Conservation (phyloP, 2,888 invertebrate genomes). For the Mimumesa dahlbomi region DNA sequence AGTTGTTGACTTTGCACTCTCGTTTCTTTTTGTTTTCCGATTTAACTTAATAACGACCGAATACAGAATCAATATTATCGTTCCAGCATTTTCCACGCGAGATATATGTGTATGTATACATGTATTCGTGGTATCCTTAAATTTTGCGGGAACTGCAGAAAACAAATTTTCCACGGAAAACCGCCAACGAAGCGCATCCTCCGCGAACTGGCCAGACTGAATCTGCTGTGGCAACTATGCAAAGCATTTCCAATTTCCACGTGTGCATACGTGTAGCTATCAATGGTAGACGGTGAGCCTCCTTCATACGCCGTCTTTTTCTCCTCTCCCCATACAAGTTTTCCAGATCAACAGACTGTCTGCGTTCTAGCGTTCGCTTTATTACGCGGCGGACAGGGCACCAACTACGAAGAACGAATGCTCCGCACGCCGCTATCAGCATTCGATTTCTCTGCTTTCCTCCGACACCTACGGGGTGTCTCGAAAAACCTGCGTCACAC, state of each 20-base stretch:
- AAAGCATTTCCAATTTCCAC: constrained; percentile 70
- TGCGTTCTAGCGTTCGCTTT: constrained; percentile 40
- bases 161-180: constrained; percentile 10
- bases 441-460: not conserved
- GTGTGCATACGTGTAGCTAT: constrained; percentile 38
- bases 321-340: constrained; percentile 32
- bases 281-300: constrained; percentile 28
- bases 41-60: too few species aligned
- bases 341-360: constrained; percentile 38
- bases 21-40: too few species aligned
- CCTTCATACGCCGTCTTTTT: constrained; percentile 42
- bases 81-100: too few species aligned
- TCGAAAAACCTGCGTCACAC: too few species aligned
- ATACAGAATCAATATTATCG: too few species aligned
- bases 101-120: too few species aligned
- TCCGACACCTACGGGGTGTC: not conserved
- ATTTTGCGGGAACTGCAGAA: not conserved
- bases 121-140: too few species aligned
- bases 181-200: constrained; percentile 27
- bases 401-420: constrained; percentile 16
- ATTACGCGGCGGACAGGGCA: constrained; percentile 48
- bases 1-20: too few species aligned
- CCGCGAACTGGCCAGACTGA: constrained; percentile 5
- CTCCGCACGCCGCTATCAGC: constrained; percentile 3
- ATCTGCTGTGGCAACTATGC: constrained; percentile 57